These are phyloP conservation scores for Cricetomys ansorgei DNA, from an alignment of 2,113 vertebrate genomes.

Conservation along the genomic window DNA sequence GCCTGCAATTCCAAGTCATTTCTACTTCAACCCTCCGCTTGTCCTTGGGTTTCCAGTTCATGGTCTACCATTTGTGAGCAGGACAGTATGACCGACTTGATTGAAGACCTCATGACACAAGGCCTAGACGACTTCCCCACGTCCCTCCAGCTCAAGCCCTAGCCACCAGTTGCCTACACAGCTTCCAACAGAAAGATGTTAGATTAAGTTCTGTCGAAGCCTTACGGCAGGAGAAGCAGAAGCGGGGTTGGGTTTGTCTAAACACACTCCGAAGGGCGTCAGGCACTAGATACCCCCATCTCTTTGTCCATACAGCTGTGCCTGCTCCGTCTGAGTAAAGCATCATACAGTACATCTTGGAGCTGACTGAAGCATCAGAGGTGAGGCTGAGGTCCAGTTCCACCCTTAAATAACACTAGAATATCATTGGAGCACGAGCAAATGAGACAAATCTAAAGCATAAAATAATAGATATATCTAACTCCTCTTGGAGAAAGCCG, in stretches of 20 bases:
- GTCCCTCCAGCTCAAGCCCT: not conserved
- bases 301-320: not conserved
- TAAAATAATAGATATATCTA: not conserved
- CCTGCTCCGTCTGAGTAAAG: not conserved
- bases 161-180: not conserved
- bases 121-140: not conserved
- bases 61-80: not conserved
- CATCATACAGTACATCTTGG: not conserved
- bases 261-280: not conserved
- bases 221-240: not conserved
- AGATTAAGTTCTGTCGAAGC: not conserved
- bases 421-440: not conserved
- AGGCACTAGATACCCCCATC: not conserved
- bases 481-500: not conserved
- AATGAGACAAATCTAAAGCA: not conserved
- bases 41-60: not conserved
- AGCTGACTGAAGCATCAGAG: not conserved
- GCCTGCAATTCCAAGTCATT: not conserved
- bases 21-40: not conserved
- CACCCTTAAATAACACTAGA: not conserved
- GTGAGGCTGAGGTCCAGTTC: not conserved
- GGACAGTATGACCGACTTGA: not conserved
- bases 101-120: accelerated
- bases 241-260: not conserved
- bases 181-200: not conserved